phyloP scores from a whole-genome alignment of 2,113 vertebrate species.

The Crotalus horridus region DNA sequence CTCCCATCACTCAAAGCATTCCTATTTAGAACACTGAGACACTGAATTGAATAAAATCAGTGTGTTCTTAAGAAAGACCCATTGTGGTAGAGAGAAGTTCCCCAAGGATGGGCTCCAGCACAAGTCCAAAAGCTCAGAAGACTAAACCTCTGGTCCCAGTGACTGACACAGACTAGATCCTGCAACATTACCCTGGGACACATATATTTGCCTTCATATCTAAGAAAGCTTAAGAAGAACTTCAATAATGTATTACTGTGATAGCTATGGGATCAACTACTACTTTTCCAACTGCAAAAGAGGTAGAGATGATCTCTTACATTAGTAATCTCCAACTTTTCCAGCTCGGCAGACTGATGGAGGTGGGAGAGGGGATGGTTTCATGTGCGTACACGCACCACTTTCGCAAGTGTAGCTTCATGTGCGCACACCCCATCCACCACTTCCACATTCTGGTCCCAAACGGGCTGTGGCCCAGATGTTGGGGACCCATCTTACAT shows the following conservation, averaged over 20 bases:
- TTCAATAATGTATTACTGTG: neutral
- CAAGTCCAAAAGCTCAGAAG: neutral
- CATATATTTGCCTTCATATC: neutral
- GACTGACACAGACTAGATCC: neutral
- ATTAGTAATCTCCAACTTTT: neutral
- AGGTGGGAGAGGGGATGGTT: neutral
- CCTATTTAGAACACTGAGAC: neutral
- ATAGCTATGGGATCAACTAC: neutral
- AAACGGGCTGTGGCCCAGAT: neutral
- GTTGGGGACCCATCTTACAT: neutral
- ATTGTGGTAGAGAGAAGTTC: neutral
- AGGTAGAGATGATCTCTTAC: neutral
- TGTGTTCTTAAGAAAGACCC: neutral
- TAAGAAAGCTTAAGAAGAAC: neutral
- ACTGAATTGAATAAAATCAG: neutral
- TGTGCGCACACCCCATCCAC: neutral
- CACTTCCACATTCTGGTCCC: neutral
- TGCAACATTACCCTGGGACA: neutral
- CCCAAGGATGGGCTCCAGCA: neutral
- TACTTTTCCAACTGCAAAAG: neutral
- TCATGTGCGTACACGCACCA: accelerated
- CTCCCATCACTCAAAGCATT: neutral
- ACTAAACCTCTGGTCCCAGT: neutral
- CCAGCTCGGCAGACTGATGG: no score
- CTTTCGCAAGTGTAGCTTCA: neutral